These are phyloP conservation scores for Cyrtonyx montezumae DNA, from an alignment of 2,113 vertebrate species.

Conservation along the genomic window DNA sequence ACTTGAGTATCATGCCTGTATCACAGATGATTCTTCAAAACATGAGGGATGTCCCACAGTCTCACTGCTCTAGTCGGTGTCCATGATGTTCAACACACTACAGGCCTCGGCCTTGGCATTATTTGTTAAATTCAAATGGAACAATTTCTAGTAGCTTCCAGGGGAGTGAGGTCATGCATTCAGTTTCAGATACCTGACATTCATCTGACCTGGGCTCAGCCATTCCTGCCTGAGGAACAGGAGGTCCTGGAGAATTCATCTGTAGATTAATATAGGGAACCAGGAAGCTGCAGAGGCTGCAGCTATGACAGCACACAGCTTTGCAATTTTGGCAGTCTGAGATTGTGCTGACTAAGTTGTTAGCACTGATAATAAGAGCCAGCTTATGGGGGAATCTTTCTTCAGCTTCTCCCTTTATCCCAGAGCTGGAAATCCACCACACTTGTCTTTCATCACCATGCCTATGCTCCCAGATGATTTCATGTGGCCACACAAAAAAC, in stretches of 20 bases:
- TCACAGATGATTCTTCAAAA: neutral
- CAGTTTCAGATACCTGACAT: neutral
- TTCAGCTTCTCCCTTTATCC: neutral
- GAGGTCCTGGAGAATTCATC: neutral
- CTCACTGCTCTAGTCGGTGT: neutral
- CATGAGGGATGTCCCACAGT: neutral
- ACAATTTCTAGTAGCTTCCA: slow-evolving; percentile 6
- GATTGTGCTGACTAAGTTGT: neutral
- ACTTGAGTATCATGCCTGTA: neutral
- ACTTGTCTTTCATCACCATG: neutral
- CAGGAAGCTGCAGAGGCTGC: neutral
- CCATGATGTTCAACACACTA: neutral
- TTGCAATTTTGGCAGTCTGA: neutral
- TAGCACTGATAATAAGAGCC: neutral
- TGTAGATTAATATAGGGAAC: neutral
- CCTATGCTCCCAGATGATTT: slow-evolving; percentile 17
- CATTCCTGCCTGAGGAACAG: neutral
- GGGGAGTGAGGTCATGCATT: neutral
- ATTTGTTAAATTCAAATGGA: neutral
- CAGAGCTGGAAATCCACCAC: slow-evolving; percentile 2
- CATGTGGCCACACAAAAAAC: neutral
- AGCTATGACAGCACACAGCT: neutral
- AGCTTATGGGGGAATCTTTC: slow-evolving; percentile 8
- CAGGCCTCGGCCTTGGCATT: neutral
- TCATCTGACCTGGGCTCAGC: neutral